Conservation (phyloP, 2,888 invertebrate genomes). For the Mesodorylaimus sp. region DNA sequence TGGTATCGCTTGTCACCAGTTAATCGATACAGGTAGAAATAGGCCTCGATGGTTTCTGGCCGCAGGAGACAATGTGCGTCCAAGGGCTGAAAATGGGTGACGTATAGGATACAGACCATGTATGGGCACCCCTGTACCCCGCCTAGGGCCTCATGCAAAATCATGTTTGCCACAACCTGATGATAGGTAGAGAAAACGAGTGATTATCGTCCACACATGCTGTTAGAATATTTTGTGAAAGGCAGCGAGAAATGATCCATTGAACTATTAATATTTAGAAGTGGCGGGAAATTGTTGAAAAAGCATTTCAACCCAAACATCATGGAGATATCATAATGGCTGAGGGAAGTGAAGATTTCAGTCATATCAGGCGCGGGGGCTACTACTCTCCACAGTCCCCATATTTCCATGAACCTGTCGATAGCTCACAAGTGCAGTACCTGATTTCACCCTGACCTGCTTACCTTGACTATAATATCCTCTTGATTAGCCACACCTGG, state of each 20-base stretch:
- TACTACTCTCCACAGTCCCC: no score
- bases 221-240: no score
- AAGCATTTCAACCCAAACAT: not conserved
- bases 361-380: not conserved
- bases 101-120: no score
- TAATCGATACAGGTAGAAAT: conserved; percentile 83
- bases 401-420: no score
- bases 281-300: not conserved
- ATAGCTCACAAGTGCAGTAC: not conserved
- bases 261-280: no score
- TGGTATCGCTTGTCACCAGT: conserved; percentile 86
- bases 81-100: conserved; percentile 40
- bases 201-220: no score
- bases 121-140: no score
- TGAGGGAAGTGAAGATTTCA: not conserved
- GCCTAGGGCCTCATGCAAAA: no score
- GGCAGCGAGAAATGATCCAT: no score
- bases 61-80: conserved; percentile 85
- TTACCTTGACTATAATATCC: conserved; percentile 38
- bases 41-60: conserved; percentile 87
- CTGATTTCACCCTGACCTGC: not conserved
- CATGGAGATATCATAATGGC: not conserved
- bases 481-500: conserved; percentile 39
- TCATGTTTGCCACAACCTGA: no score
- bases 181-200: no score